phyloP scores from a whole-genome alignment of 1,140 invertebrate species.

The Meloidogyne exigua region DNA sequence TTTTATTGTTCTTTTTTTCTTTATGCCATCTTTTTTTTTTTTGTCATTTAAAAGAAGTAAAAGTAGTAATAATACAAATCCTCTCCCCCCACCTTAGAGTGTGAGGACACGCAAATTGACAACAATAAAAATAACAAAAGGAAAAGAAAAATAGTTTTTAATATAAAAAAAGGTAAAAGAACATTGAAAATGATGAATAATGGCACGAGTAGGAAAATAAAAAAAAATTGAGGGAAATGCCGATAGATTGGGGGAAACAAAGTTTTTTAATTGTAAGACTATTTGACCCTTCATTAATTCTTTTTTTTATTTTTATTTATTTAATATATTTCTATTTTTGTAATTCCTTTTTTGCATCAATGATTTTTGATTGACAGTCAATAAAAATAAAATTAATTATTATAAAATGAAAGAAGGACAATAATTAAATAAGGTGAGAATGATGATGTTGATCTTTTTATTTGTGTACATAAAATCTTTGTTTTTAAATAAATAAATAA shows the following conservation, averaged over 20 bases:
- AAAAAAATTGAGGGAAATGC: background rate
- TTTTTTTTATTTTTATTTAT: background rate
- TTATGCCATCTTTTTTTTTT: background rate
- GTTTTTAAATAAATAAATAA: too few species aligned
- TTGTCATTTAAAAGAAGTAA: background rate
- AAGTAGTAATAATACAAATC: background rate
- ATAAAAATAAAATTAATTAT: constrained; percentile 5
- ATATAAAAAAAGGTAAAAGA: background rate
- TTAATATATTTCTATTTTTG: background rate
- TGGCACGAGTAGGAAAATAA: background rate
- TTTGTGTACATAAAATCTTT: too few species aligned
- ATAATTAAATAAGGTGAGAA: too few species aligned
- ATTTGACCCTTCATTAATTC: background rate
- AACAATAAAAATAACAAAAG: background rate
- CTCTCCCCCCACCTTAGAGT: background rate
- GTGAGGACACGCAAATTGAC: constrained; percentile 4
- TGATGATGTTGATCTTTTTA: too few species aligned
- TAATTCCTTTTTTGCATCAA: background rate
- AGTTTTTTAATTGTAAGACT: background rate
- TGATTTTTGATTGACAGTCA: constrained; percentile 3
- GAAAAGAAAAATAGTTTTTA: background rate
- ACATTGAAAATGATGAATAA: background rate
- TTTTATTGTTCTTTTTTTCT: background rate
- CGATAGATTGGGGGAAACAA: background rate
- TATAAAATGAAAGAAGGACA: too few species aligned